Conservation (phyloP, 92 coral and sea anemone genomes). For the Bergia puertoricense region DNA sequence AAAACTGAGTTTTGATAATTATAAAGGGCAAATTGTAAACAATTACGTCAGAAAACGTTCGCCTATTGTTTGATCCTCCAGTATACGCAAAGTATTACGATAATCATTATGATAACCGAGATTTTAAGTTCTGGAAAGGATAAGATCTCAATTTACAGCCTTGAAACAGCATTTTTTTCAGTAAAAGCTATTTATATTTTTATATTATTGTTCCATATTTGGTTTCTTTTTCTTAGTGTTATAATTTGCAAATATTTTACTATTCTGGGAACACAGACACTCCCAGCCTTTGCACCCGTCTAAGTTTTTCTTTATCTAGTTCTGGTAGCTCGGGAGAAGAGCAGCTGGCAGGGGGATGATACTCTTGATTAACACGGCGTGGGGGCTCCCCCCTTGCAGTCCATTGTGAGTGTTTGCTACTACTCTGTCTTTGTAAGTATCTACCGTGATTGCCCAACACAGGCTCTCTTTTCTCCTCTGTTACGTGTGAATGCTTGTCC, state of each 20-base stretch:
- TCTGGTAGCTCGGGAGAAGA: neutral
- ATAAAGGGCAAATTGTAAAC: no score
- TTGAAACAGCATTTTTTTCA: neutral
- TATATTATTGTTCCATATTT: neutral
- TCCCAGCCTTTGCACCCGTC: conserved; percentile 30
- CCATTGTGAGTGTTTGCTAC: neutral
- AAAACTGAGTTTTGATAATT: neutral
- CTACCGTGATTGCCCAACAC: neutral
- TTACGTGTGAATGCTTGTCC: neutral
- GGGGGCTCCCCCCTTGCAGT: neutral
- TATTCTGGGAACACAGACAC: conserved; percentile 37
- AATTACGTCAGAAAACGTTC: no score
- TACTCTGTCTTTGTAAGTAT: neutral
- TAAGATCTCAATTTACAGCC: neutral
- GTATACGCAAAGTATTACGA: no score
- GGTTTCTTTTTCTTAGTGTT: no score
- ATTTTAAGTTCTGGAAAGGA: no score
- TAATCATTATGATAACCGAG: no score
- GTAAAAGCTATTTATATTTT: neutral
- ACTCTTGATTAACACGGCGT: neutral
- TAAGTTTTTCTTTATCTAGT: conserved; percentile 28
- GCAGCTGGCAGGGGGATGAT: neutral
- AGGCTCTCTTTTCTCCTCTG: neutral
- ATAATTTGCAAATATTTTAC: neutral
- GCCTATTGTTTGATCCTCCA: no score